These are phyloP conservation scores for Diarsia rubi DNA, from an alignment of 2,888 invertebrate genomes.

Conservation along the genomic window DNA sequence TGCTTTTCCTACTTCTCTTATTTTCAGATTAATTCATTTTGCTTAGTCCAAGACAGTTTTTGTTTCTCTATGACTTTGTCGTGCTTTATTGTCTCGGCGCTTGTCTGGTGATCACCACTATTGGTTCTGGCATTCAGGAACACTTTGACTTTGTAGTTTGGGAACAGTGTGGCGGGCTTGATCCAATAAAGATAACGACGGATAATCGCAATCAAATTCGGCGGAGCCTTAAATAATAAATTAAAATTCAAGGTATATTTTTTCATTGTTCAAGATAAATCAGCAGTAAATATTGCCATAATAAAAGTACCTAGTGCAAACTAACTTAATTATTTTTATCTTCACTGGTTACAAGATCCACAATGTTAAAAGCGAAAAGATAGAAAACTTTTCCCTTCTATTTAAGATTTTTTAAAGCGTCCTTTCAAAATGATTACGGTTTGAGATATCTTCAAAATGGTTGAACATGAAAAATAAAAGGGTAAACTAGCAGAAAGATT, in stretches of 20 bases:
- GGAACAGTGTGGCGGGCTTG: no score
- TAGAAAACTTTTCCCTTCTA: constrained; percentile 7
- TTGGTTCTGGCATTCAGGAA: no score
- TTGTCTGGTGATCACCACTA: no score
- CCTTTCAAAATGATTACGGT: background rate
- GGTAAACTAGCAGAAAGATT: background rate
- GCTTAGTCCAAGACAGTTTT: no score
- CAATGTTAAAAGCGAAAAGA: constrained; percentile 11
- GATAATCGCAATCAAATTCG: background rate
- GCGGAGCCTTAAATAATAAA: background rate
- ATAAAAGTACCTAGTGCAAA: constrained; percentile 7
- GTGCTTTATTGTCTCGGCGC: no score
- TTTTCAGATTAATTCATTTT: no score
- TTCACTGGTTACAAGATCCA: constrained; percentile 20
- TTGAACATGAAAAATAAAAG: background rate
- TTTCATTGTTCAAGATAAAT: background rate
- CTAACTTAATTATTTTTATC: constrained; percentile 30
- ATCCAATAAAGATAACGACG: no score
- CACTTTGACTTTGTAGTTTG: no score
- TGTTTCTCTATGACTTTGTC: no score
- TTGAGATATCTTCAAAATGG: background rate
- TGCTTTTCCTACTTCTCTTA: no score
- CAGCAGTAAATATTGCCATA: background rate
- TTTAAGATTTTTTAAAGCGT: background rate
- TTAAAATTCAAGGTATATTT: background rate